Base-by-base conservation (phyloP, 2,888 invertebrate genomes). In the Monoplex corrugatus region DNA sequence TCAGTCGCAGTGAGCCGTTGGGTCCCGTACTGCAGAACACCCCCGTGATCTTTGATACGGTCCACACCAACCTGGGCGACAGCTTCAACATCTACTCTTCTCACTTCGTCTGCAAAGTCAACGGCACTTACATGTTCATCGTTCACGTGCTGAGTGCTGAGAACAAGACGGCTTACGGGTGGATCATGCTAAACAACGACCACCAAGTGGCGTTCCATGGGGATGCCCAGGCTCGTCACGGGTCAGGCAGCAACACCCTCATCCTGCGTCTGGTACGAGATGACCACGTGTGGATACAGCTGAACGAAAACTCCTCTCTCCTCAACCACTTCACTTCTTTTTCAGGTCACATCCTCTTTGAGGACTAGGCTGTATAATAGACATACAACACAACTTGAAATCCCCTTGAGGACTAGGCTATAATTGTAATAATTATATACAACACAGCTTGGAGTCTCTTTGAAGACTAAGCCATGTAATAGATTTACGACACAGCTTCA, bases 241-340 rank as follows among this genome's bases (percentile, higher is more conserved):
- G 95, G 13, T 94, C 95, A 8, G 95, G 95, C 57, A 95, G 95
- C 90, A 95, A 95, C 90, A 94, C 94, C 1, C 91, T 95, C 82
- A 95, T 95, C 63, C 92, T 95, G 35, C 92, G 93, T 28, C 93
- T 96, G 0, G 89, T 89, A 19, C 87, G 91, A 8, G 95, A 94
- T 13, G 96, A 96, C 89, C 95, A 95, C 89, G 95, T 96, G 32
- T 96, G 95, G 95, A 89, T 96, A 19, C 93, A 95, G 88, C 94
- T 96, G 45, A 93, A 93, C 83, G 95, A 95, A 89, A 94, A 95
- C 88, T 95, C 95, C 0, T 95, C 94, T 0, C 93, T 95, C 6
- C 93, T 95, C 28, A 95, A 95, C 90, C 95, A 95, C 90, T 95
- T 95, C 78, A 94, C 95, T 0, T 95, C 95, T 10, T 96, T 95